phyloP scores from a whole-genome alignment of 2,797 vertebrate genomes.

The Lutjanus argentimaculatus region DNA sequence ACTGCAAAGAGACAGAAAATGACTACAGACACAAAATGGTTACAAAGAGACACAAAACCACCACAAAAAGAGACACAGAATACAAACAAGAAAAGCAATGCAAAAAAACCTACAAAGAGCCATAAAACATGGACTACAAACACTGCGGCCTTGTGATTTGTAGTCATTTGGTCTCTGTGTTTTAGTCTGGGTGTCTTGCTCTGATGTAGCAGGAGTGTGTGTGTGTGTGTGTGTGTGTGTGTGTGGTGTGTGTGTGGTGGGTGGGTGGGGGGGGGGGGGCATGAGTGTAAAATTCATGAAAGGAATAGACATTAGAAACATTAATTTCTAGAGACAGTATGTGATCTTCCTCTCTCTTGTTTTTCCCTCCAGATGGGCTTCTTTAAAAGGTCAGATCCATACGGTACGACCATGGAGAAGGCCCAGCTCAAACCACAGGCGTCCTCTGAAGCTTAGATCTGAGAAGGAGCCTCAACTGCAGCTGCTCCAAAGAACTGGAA shows the following conservation, averaged over 20 bases:
- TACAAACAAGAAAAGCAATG: too few relatives aligned
- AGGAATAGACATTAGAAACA: neutral
- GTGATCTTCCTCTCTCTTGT: constrained; percentile 11
- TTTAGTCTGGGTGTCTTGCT: neutral
- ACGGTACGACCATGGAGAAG: constrained; percentile 94
- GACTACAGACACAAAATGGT: too few relatives aligned
- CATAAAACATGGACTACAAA: too few relatives aligned
- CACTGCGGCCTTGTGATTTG: neutral
- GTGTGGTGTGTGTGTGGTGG: too few relatives aligned
- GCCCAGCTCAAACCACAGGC: constrained; percentile 94
- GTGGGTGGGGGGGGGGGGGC: too few relatives aligned
- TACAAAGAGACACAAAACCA: too few relatives aligned
- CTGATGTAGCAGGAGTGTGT: too few relatives aligned
- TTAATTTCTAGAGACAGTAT: neutral
- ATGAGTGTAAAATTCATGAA: neutral
- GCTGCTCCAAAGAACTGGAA: constrained; percentile 67
- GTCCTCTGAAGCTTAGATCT: constrained; percentile 90
- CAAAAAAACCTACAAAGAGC: too few relatives aligned
- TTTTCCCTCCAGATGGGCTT: constrained; percentile 89
- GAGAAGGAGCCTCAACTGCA: constrained; percentile 35
- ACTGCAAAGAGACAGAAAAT: too few relatives aligned
- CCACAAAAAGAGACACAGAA: too few relatives aligned
- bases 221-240: too few relatives aligned
- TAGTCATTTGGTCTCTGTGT: neutral
- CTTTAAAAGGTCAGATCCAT: constrained; percentile 92